These are phyloP conservation scores for Allolobophora icterica DNA, from an alignment of 2,888 invertebrate genomes.

Conservation along the genomic window DNA sequence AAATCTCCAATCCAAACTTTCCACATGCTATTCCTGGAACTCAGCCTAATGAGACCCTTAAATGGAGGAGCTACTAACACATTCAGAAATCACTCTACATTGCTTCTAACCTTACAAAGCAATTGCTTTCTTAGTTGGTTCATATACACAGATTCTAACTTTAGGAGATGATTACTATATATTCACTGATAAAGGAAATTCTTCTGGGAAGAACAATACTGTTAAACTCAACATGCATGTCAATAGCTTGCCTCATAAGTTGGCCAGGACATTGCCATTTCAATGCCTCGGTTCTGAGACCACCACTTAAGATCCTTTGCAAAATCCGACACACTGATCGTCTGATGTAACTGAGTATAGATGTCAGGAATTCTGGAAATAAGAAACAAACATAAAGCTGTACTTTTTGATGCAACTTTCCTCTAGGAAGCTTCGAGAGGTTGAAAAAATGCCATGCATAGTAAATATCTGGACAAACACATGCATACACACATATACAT, in stretches of 20 bases:
- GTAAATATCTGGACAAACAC: neutral
- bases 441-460: neutral
- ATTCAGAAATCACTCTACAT: too few relatives aligned
- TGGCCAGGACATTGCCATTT: conserved; percentile 99
- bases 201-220: too few relatives aligned
- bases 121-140: neutral
- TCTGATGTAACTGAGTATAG: conserved; percentile 93
- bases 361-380: conserved; percentile 86
- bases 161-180: too few relatives aligned
- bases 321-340: conserved; percentile 90
- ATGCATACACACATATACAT: neutral
- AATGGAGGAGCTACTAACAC: too few relatives aligned
- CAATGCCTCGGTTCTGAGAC: conserved; percentile 96
- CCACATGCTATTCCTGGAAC: too few relatives aligned
- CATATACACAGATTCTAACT: too few relatives aligned
- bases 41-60: too few relatives aligned
- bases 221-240: neutral
- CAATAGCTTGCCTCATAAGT: conserved; percentile 83
- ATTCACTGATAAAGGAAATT: too few relatives aligned
- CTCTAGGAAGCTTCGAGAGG: neutral
- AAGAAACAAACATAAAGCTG: neutral
- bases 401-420: neutral
- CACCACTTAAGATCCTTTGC: conserved; percentile 98
- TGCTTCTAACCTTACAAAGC: too few relatives aligned
- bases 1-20: too few relatives aligned